phyloP scores from a whole-genome alignment of 2,888 invertebrate species.

The Drosophila suboccidentalis region DNA sequence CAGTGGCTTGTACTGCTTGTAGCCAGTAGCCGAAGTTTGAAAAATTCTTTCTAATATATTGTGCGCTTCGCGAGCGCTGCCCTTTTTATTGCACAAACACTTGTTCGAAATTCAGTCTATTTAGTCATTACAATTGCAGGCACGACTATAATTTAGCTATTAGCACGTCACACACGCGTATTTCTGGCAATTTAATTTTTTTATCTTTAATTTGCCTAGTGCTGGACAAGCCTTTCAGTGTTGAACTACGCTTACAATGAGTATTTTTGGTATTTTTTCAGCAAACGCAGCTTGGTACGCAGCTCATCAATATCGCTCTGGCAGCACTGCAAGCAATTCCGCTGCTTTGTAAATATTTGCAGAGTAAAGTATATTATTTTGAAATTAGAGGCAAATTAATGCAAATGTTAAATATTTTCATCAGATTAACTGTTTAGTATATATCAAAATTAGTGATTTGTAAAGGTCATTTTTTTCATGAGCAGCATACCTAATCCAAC shows the following conservation, averaged over 20 bases:
- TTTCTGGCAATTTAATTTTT: slow-evolving; percentile 60
- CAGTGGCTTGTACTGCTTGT: slow-evolving; percentile 50
- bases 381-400: background rate
- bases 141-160: slow-evolving; percentile 53
- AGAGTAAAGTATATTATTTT: background rate
- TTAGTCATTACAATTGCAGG: slow-evolving; percentile 40
- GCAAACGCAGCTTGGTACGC: slow-evolving; percentile 5
- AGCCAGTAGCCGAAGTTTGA: slow-evolving; percentile 51
- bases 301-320: background rate
- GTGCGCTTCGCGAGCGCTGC: slow-evolving; percentile 27
- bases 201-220: slow-evolving; percentile 66
- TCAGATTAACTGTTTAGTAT: background rate
- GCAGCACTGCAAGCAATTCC: slow-evolving; percentile 25
- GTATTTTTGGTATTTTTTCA: slow-evolving; percentile 28
- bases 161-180: slow-evolving; percentile 63
- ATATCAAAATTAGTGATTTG: background rate
- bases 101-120: slow-evolving; percentile 60
- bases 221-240: slow-evolving; percentile 48
- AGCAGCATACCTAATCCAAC: slow-evolving; percentile 28
- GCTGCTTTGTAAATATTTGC: background rate
- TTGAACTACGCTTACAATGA: slow-evolving; percentile 26
- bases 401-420: background rate
- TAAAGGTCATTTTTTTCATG: background rate
- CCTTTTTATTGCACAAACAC: slow-evolving; percentile 66
- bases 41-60: slow-evolving; percentile 44